These are phyloP conservation scores for Meiosimyza decipiens DNA, from an alignment of 2,888 invertebrate genomes.

Conservation along the genomic window DNA sequence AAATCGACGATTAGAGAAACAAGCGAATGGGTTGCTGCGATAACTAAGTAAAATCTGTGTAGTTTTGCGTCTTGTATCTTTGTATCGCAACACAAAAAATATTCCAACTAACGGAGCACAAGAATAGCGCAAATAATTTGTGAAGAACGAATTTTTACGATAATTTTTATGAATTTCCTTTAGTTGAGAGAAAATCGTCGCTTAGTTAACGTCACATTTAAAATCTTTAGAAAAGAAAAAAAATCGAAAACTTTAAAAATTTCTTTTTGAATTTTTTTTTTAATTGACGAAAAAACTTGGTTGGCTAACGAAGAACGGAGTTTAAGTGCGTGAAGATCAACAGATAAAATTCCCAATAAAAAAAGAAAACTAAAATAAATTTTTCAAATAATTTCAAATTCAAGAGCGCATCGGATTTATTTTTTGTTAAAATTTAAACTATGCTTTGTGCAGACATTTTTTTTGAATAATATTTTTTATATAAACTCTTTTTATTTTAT, in stretches of 20 bases:
- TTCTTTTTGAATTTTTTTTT: conserved; percentile 15
- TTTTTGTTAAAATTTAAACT: neutral
- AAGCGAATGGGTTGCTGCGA: neutral
- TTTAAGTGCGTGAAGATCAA: conserved; percentile 33
- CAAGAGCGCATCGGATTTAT: neutral
- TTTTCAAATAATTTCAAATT: neutral
- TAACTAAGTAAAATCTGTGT: conserved; percentile 2
- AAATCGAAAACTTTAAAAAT: conserved; percentile 44
- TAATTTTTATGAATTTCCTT: conserved; percentile 63
- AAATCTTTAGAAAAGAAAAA: conserved; percentile 26
- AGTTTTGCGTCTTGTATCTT: conserved; percentile 34
- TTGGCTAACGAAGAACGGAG: conserved; percentile 20
- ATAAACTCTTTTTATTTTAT: conserved; percentile 28
- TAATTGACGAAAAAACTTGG: neutral
- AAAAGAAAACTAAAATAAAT: conserved; percentile 27
- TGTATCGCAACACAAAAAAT: conserved; percentile 19
- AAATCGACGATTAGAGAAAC: neutral
- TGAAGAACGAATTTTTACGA: conserved; percentile 51
- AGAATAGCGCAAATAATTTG: conserved; percentile 28
- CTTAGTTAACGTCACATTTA: conserved; percentile 65
- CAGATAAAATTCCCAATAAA: conserved; percentile 23
- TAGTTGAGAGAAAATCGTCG: conserved; percentile 68
- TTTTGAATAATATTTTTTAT: neutral
- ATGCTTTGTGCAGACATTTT: neutral
- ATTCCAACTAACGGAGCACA: conserved; percentile 27